These are phyloP conservation scores for Acrobasis repandana DNA, from an alignment of 2,888 invertebrate genomes.

Conservation along the genomic window DNA sequence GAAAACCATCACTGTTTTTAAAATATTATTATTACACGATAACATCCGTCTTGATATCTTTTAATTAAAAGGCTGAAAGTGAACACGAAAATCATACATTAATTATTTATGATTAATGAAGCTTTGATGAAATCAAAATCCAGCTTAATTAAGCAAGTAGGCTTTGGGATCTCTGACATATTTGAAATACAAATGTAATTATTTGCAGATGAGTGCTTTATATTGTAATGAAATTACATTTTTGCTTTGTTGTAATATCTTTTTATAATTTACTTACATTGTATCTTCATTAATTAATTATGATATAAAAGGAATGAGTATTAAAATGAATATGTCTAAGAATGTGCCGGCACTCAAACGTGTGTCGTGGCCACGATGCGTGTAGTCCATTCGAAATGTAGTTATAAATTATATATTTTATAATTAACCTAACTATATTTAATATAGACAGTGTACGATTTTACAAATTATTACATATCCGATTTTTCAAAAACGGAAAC, in stretches of 20 bases:
- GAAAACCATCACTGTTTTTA: neutral
- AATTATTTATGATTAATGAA: constrained; percentile 43
- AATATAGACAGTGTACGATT: no score
- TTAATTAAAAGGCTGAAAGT: constrained; percentile 35
- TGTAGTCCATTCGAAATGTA: no score
- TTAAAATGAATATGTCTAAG: no score
- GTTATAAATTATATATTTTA: no score
- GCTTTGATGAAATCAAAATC: constrained; percentile 36
- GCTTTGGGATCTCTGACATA: constrained; percentile 11
- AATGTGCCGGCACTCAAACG: no score
- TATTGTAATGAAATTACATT: neutral
- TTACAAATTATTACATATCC: no score
- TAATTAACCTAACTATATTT: no score
- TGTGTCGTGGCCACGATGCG: no score
- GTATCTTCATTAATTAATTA: no score
- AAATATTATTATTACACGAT: neutral
- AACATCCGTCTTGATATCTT: constrained; percentile 19
- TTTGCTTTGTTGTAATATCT: neutral
- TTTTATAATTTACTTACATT: no score
- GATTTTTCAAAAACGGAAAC: no score
- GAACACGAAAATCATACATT: constrained; percentile 34
- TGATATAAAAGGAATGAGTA: no score
- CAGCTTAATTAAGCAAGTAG: constrained; percentile 29
- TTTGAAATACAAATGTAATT: constrained; percentile 16
- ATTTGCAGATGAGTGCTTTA: neutral